phyloP scores from a whole-genome alignment of 1,140 invertebrate genomes.

The Mya arenaria region DNA sequence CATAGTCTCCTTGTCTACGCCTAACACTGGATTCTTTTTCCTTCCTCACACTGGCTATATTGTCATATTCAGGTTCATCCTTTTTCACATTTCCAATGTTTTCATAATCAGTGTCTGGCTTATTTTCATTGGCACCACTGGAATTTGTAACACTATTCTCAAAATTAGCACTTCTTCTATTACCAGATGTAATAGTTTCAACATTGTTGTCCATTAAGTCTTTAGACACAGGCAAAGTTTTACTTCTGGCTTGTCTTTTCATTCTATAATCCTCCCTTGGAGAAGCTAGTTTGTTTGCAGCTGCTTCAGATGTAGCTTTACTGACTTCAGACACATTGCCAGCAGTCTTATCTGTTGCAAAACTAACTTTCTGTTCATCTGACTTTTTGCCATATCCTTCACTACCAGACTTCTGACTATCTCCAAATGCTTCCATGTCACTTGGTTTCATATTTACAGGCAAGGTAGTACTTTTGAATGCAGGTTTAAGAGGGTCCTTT shows the following conservation, averaged over 20 bases:
- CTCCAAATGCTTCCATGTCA: no score
- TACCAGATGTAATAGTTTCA: neutral
- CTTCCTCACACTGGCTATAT: neutral
- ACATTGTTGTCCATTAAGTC: conserved; percentile 59
- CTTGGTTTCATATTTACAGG: no score
- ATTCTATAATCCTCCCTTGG: conserved; percentile 73
- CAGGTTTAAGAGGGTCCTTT: no score
- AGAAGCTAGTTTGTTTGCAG: conserved; percentile 62
- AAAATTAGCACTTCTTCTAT: neutral
- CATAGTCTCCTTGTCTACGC: conserved; percentile 46
- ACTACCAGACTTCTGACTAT: no score
- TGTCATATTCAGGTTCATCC: conserved; percentile 30
- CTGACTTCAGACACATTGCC: no score
- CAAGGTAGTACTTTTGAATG: no score
- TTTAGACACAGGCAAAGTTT: conserved; percentile 69
- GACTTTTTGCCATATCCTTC: no score
- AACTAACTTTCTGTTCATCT: no score
- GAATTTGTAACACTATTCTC: neutral
- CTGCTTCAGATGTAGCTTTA: no score
- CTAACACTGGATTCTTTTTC: conserved; percentile 39
- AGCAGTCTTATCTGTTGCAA: no score
- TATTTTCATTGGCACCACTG: conserved; percentile 24
- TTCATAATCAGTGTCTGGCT: no score
- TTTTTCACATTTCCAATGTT: conserved; percentile 10
- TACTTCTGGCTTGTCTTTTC: conserved; percentile 70